Conservation (phyloP, 2,113 vertebrate genomes). For the Ia io region DNA sequence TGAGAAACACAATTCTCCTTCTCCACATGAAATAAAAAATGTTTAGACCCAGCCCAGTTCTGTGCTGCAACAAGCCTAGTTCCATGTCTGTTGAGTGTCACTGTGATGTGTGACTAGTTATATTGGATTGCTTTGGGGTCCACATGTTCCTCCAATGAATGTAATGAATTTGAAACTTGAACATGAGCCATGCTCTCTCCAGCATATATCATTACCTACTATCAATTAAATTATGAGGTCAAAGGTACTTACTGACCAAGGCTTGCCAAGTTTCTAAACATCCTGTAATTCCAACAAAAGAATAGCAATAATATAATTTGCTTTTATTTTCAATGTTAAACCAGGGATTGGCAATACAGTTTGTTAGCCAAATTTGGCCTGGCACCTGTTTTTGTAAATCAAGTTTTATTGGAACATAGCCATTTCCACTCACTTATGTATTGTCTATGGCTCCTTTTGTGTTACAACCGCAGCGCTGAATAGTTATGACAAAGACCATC, state of each 20-base stretch:
- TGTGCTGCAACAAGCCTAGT: neutral
- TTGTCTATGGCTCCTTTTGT: neutral
- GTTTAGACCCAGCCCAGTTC: neutral
- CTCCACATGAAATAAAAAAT: neutral
- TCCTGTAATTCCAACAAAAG: slow-evolving; percentile 13
- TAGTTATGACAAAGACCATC: neutral
- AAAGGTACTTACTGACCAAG: slow-evolving; percentile 3
- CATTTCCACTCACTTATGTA: neutral
- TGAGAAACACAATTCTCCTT: neutral
- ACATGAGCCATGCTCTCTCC: neutral
- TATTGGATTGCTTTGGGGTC: neutral
- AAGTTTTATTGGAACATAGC: neutral
- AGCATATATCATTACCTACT: neutral
- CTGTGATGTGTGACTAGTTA: neutral
- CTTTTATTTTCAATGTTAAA: neutral
- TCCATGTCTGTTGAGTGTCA: neutral
- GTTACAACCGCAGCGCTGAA: neutral
- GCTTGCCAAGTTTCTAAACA: neutral
- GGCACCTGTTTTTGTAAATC: neutral
- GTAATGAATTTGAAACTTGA: neutral
- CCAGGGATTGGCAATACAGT: neutral
- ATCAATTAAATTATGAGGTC: neutral
- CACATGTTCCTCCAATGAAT: neutral
- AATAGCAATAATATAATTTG: neutral
- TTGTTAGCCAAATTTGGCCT: neutral